Evolutionary conservation across 2,113 vertebrate species (phyloP).

Genomic region (Psophia crepitans): DNA sequence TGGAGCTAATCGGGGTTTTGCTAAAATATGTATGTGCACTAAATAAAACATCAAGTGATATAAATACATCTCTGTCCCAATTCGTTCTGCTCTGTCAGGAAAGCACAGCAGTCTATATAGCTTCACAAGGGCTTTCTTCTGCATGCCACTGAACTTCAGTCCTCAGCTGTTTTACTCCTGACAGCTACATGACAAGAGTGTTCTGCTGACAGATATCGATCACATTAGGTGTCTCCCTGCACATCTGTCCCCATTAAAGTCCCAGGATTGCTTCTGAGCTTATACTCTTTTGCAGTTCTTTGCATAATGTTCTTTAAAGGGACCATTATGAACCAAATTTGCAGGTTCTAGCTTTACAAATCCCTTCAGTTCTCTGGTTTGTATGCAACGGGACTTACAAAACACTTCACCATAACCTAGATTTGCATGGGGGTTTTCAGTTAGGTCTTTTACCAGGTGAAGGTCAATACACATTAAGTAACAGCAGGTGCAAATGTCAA

Average conservation of each 20-base stretch:
- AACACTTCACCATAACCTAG: background rate
- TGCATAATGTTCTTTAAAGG: background rate
- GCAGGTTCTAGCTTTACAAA: background rate
- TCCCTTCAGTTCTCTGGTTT: background rate
- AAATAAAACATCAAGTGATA: slow-evolving; percentile 44
- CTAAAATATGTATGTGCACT: slow-evolving; percentile 37
- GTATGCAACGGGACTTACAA: background rate
- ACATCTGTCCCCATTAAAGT: background rate
- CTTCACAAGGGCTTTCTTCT: background rate
- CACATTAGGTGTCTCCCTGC: background rate
- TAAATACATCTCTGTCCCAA: background rate
- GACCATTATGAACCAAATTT: background rate
- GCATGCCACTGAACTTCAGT: background rate
- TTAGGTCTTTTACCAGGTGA: background rate
- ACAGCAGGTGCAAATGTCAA: background rate
- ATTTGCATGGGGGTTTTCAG: background rate
- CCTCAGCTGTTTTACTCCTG: background rate
- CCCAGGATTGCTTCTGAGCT: background rate
- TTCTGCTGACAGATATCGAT: background rate
- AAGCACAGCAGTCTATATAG: background rate
- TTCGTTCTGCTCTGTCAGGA: background rate
- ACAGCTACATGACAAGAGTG: background rate
- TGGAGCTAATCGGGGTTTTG: background rate
- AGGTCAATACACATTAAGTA: background rate
- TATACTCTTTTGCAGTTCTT: background rate